These are phyloP conservation scores for Tachysurus vachellii DNA, from an alignment of 2,113 vertebrate species.

Conservation along the genomic window DNA sequence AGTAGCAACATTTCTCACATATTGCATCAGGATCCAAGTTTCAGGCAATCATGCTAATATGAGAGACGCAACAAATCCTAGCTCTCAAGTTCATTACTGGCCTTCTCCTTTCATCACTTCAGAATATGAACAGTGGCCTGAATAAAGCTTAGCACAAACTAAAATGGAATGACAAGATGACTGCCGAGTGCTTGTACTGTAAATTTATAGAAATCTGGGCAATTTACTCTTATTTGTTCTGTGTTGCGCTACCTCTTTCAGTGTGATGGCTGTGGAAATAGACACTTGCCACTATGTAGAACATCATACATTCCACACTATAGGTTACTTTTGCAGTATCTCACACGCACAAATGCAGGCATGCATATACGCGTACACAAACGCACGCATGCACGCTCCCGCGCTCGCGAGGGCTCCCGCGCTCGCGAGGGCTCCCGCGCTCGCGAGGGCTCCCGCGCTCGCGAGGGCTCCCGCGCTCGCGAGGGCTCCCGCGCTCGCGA, in stretches of 20 bases:
- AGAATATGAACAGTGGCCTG: neutral
- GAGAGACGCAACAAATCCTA: neutral
- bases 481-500: too few species aligned
- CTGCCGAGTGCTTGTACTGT: neutral
- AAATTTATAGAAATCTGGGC: neutral
- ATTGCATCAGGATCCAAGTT: slow-evolving; percentile 28
- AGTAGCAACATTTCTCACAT: slow-evolving; percentile 2
- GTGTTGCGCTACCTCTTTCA: neutral
- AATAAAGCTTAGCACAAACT: neutral
- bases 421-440: too few species aligned
- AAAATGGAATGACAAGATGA: neutral
- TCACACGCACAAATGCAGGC: neutral
- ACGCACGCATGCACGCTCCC: neutral
- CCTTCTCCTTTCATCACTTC: neutral
- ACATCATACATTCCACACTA: neutral
- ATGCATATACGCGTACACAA: neutral
- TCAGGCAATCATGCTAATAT: slow-evolving; percentile 14
- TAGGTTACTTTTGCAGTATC: neutral
- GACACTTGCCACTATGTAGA: too few species aligned
- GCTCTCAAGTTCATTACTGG: neutral
- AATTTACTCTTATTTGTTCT: neutral
- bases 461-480: too few species aligned
- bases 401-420: too few species aligned
- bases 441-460: too few species aligned
- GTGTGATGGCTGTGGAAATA: neutral